Conservation (phyloP, 2,888 invertebrate species). For the Apeira syringaria region DNA sequence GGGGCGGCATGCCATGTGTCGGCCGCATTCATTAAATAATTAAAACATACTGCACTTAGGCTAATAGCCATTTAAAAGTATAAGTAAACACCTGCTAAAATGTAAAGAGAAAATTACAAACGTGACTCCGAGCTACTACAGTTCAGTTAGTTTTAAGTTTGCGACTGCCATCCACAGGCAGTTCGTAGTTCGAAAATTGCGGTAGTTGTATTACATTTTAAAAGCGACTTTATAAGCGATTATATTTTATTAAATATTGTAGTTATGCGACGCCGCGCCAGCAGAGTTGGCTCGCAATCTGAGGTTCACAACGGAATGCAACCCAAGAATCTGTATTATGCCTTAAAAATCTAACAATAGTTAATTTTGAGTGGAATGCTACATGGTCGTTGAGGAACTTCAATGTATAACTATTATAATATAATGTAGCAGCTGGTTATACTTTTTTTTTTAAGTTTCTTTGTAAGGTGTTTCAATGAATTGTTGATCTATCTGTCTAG, state of each 20-base stretch:
- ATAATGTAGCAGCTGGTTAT: too few relatives aligned
- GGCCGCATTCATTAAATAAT: constrained; percentile 56
- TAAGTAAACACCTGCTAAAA: constrained; percentile 42
- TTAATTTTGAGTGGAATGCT: too few relatives aligned
- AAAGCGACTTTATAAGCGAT: constrained; percentile 60
- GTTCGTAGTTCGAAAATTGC: constrained; percentile 58
- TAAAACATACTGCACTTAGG: constrained; percentile 51
- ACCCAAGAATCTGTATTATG: constrained; percentile 24
- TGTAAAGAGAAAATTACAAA: constrained; percentile 38
- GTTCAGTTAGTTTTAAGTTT: constrained; percentile 3
- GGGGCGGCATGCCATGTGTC: constrained; percentile 46
- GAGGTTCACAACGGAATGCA: constrained; percentile 35
- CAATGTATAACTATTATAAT: too few relatives aligned
- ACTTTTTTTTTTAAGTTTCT: too few relatives aligned
- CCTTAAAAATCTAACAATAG: too few relatives aligned
- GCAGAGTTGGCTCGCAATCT: constrained; percentile 50
- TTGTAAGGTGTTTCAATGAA: too few relatives aligned
- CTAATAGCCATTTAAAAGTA: constrained; percentile 45
- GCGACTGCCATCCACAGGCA: constrained; percentile 33
- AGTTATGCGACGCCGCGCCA: constrained; percentile 52
- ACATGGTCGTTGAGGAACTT: too few relatives aligned
- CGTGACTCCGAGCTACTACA: constrained; percentile 13
- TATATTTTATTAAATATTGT: constrained; percentile 53
- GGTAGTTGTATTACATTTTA: constrained; percentile 65
- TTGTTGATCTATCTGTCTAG: too few relatives aligned